These are phyloP conservation scores for Drosophila maculinotata DNA, from an alignment of 2,888 invertebrate genomes.

Conservation along the genomic window DNA sequence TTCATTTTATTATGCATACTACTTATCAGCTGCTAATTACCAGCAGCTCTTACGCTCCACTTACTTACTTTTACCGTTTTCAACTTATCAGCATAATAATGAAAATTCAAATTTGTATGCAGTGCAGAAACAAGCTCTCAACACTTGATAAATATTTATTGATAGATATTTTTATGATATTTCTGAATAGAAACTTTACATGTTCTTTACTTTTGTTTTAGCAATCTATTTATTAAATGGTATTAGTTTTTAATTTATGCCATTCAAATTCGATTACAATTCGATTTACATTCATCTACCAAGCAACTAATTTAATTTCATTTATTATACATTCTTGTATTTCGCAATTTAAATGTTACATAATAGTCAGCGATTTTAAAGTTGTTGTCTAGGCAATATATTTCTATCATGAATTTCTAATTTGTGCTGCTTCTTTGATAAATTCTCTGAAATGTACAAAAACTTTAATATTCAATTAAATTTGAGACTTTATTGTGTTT, in stretches of 20 bases:
- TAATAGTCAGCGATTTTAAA: neutral
- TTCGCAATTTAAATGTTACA: neutral
- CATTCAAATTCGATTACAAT: too few species aligned
- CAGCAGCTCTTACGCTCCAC: slow-evolving; percentile 6
- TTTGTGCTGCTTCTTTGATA: slow-evolving; percentile 10
- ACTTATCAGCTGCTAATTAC: slow-evolving; percentile 42
- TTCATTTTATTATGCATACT: slow-evolving; percentile 12
- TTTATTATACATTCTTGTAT: neutral
- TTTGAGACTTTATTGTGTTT: neutral
- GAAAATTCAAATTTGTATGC: neutral
- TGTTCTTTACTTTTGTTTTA: too few species aligned
- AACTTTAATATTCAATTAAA: slow-evolving; percentile 4
- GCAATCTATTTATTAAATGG: too few species aligned
- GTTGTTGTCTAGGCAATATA: slow-evolving; percentile 6
- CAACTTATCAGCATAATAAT: neutral
- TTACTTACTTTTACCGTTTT: slow-evolving; percentile 2
- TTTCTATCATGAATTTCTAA: slow-evolving; percentile 1
- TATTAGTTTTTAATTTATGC: too few species aligned
- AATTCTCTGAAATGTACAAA: slow-evolving; percentile 5
- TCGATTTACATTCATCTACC: too few species aligned
- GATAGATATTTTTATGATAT: too few species aligned
- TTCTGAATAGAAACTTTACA: too few species aligned
- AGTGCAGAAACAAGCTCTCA: too few species aligned
- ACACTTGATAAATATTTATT: too few species aligned
- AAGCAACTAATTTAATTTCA: too few species aligned